Base-by-base conservation (phyloP, 2,113 vertebrate genomes). In the Polypterus senegalus region DNA sequence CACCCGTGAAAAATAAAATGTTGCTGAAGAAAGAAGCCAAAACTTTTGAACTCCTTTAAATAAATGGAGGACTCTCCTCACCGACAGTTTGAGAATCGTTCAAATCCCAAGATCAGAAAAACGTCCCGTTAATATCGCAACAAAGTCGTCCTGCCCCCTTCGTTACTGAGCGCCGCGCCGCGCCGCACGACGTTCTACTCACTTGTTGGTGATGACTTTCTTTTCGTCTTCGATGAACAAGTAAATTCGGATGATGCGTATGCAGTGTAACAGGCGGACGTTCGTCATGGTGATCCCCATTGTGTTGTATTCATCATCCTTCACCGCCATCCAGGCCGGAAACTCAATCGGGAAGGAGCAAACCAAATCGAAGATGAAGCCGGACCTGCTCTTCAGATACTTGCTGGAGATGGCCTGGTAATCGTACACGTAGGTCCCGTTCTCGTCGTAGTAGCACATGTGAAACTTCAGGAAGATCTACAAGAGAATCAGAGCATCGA, bases 401-500 rank as follows among this genome's bases (percentile, higher is more conserved):
- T 47, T 57, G 48, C 5, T 44, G n/a, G 66, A 65, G 5, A 65
- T 61, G 46, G 49, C 54, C 65, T 49, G 59, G 52, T 67, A 65
- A 61, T 67, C 61, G 54, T 57, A 63, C 46, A 65, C 46, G 57
- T 62, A 63, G 49, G 52, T 47, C 60, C 66, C 63, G 46, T 48
- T 43, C 3, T 63, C 54, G 58, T 70, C 59, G 54, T 60, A 70
- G 52, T 57, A 65, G 43, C 57, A 57, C 44, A 70, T 57, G 58
- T 63, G 65, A 53, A 70, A 67, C 58, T 67, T 70, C 48, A 70
- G 10, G 46, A 65, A 9, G 49, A 67, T 58, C 69, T 70, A 45
- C 5, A 62, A 61, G 4, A 54, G 48, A 59, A 5, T n/a, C n/a
- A n/a, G n/a, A n/a, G n/a, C n/a, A n/a, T n/a, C n/a, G n/a, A n/a